Percentiles rank a stretch among this genome's conserved stretches.
Evolutionary conservation across 2,888 invertebrate species (phyloP).

Genomic region (Acronicta psi): DNA sequence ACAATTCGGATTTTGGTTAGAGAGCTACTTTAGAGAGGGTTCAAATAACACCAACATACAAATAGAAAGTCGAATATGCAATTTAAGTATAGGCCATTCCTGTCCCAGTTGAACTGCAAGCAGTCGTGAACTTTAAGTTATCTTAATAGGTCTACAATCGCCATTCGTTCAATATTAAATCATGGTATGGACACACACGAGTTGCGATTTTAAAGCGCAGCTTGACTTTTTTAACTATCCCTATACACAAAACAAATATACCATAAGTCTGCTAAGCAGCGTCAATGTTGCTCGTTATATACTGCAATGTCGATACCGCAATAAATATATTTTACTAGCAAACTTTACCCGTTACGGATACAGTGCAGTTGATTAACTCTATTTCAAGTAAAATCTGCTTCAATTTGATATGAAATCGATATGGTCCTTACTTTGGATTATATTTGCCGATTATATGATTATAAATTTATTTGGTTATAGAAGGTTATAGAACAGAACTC

Average conservation of each 20-base stretch:
- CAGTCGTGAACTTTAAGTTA: too few relatives aligned
- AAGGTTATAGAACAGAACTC: conserved; percentile 3
- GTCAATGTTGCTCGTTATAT: conserved; percentile 17
- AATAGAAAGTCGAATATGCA: too few relatives aligned
- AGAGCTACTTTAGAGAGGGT: conserved; percentile 35
- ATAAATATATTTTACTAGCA: not conserved
- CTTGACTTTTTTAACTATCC: conserved; percentile 12
- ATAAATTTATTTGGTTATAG: conserved; percentile 1
- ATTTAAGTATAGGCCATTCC: too few relatives aligned
- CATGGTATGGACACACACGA: conserved; percentile 10
- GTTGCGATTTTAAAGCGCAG: conserved; percentile 2
- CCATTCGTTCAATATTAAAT: conserved; percentile 9
- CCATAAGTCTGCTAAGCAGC: conserved; percentile 2
- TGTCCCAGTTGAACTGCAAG: too few relatives aligned
- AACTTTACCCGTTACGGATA: conserved; percentile 20
- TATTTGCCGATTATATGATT: conserved; percentile 8
- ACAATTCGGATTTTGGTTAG: conserved; percentile 20
- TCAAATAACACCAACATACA: conserved; percentile 4
- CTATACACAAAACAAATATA: conserved; percentile 21
- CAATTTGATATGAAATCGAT: conserved; percentile 44
- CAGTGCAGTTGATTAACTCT: conserved; percentile 38
- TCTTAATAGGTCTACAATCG: not conserved
- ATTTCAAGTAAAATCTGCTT: conserved; percentile 33
- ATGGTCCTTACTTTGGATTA: conserved; percentile 35
- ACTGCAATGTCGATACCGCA: conserved; percentile 18